Conservation (phyloP, 2,797 vertebrate genomes). For the Lepus townsendii region DNA sequence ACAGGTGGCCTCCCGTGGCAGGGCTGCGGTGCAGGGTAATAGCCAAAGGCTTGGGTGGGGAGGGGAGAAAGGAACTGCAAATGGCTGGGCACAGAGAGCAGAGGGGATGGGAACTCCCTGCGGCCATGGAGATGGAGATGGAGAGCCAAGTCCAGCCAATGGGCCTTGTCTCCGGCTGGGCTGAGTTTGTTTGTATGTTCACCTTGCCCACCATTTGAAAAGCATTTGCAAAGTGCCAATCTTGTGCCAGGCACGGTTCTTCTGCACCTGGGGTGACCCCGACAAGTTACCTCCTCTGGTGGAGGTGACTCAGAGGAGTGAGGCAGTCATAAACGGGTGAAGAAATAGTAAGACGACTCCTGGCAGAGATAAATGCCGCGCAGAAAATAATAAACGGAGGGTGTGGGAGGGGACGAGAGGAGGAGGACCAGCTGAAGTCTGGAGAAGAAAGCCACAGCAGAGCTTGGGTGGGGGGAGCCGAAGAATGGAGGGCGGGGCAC, state of each 20-base stretch:
- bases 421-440: not conserved
- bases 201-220: not conserved
- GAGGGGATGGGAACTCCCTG: not conserved
- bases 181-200: not conserved
- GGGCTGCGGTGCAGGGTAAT: not conserved
- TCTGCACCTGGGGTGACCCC: not conserved
- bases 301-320: not conserved
- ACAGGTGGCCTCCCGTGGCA: no score
- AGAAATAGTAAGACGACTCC: not conserved
- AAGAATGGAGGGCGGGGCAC: not conserved
- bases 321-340: not conserved
- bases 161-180: not conserved
- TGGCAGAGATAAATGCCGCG: not conserved
- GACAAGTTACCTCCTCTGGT: not conserved
- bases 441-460: not conserved
- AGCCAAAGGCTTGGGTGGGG: not conserved
- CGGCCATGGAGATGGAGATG: not conserved
- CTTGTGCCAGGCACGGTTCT: not conserved
- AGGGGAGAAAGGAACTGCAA: not conserved
- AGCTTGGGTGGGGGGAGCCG: not conserved
- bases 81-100: not conserved
- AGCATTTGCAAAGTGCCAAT: not conserved
- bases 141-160: not conserved
- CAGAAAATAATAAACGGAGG: not conserved
- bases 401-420: accelerated